Conservation (phyloP, 2,797 vertebrate genomes). For the Gallinago stenura region DNA sequence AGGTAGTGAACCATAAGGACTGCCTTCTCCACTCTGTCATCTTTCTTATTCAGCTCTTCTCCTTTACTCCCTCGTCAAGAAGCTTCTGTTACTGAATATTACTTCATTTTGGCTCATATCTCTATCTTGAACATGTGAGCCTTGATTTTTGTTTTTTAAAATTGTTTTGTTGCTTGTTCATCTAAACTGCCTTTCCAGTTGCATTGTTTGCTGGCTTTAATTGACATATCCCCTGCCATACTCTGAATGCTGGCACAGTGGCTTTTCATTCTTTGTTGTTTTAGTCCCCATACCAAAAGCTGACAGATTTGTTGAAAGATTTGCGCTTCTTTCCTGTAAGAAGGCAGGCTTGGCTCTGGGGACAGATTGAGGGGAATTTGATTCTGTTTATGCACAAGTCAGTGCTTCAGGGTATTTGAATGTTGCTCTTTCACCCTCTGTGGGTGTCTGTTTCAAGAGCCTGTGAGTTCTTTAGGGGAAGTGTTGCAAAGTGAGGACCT, state of each 20-base stretch:
- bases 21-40: conserved; percentile 15
- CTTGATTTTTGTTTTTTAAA: conserved; percentile 41
- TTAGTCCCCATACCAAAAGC: conserved; percentile 9
- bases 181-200: conserved; percentile 44
- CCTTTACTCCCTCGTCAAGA: conserved; percentile 23
- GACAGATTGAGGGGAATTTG: background rate
- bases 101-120: conserved; percentile 51
- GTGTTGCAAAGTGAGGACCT: background rate
- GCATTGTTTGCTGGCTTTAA: conserved; percentile 39
- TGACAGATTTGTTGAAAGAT: background rate
- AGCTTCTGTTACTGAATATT: conserved; percentile 50
- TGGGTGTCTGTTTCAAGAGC: conserved; percentile 38
- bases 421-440: background rate
- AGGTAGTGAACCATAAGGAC: background rate
- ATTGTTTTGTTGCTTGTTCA: conserved; percentile 57
- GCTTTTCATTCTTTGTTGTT: conserved; percentile 75
- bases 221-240: conserved; percentile 38
- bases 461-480: background rate
- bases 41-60: conserved; percentile 27
- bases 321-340: background rate
- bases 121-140: conserved; percentile 15
- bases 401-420: background rate
- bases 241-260: conserved; percentile 65
- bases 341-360: conserved; percentile 31
- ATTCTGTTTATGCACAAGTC: background rate